Percentiles rank a stretch among this genome's conserved stretches.
phyloP scores from a whole-genome alignment of 2,113 vertebrate species.

The Reinhardtius hippoglossoides region DNA sequence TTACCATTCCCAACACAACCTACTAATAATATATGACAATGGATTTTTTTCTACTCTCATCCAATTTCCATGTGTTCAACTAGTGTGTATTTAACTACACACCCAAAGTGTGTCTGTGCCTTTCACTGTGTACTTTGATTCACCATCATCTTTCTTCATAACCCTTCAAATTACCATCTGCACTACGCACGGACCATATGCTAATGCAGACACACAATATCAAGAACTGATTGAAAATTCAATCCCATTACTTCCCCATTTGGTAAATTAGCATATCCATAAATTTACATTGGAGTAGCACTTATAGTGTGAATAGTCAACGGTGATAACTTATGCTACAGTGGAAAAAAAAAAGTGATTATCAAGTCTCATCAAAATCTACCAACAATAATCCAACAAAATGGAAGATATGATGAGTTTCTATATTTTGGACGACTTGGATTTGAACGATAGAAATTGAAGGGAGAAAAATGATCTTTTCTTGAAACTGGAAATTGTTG shows the following conservation, averaged over 20 bases:
- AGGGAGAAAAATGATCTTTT: neutral
- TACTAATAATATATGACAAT: neutral
- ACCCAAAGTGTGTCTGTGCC: neutral
- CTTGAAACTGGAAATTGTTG: neutral
- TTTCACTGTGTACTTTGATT: neutral
- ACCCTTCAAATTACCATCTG: constrained; percentile 28
- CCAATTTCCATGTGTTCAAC: no score
- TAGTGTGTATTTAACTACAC: neutral
- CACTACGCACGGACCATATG: neutral
- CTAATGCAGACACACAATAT: constrained; percentile 30
- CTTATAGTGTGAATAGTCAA: constrained; percentile 23
- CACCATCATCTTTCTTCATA: constrained; percentile 2
- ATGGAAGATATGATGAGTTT: neutral
- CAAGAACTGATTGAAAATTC: constrained; percentile 14
- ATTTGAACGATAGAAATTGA: neutral
- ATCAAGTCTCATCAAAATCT: neutral
- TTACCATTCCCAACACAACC: neutral
- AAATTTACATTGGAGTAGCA: constrained; percentile 26
- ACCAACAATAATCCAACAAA: neutral
- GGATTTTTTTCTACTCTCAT: no score
- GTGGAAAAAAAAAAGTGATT: neutral
- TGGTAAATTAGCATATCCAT: constrained; percentile 31
- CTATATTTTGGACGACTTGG: neutral
- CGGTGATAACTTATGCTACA: neutral
- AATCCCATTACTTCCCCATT: constrained; percentile 38